phyloP scores from a whole-genome alignment of 2,888 invertebrate species.

The Tipula vernalis region DNA sequence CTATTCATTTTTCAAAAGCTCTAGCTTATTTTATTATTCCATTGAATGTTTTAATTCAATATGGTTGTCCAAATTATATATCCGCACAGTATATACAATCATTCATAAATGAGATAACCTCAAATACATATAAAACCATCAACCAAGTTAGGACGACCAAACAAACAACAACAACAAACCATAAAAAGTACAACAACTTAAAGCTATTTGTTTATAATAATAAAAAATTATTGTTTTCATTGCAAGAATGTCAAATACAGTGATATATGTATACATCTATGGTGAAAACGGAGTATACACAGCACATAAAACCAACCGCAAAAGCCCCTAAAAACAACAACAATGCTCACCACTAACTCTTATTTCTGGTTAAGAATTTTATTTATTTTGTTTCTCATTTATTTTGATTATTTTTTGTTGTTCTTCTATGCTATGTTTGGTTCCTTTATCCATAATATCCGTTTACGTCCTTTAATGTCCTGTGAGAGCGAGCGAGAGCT shows the following conservation, averaged over 20 bases:
- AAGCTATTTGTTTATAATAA: slow-evolving; percentile 5
- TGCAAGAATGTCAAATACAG: slow-evolving; percentile 5
- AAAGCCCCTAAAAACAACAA: not conserved
- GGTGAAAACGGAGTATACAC: not conserved
- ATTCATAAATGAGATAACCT: not conserved
- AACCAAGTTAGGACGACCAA: not conserved
- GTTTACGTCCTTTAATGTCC: slow-evolving; percentile 9
- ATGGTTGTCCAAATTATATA: not conserved
- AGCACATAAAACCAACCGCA: not conserved
- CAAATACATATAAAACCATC: not conserved
- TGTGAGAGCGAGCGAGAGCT: slow-evolving; percentile 4
- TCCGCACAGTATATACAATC: not conserved
- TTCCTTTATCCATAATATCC: not conserved
- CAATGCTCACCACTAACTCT: not conserved
- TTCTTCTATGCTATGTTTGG: not conserved
- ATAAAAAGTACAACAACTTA: not conserved
- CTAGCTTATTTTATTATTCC: not conserved
- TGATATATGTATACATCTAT: not conserved
- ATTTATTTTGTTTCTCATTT: slow-evolving; percentile 9
- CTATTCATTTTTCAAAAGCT: not conserved
- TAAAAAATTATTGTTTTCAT: slow-evolving; percentile 9
- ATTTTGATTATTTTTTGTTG: slow-evolving; percentile 10
- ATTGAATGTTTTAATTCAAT: not conserved
- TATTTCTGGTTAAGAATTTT: slow-evolving; percentile 5
- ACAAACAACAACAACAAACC: not conserved